Evolutionary conservation across 2,888 invertebrate species (phyloP), one percentile per base, ranked within the genome.

Genomic region (Sceliomorpha sp.): DNA sequence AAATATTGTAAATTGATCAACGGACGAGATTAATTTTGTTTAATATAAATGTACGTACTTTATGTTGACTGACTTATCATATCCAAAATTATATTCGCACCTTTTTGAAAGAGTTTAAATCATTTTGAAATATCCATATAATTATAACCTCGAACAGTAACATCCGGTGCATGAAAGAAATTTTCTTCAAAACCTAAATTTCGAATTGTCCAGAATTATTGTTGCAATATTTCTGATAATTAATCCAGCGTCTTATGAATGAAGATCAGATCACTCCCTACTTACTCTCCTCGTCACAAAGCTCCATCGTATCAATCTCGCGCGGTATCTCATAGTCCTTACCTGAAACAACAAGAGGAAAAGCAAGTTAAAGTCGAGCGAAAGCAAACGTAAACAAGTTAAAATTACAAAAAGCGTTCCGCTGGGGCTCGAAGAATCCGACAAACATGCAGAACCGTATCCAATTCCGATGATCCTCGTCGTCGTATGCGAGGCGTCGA

Each of bases 321-420:
- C 17, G 1, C 47, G 15, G 27, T 55, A 15, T 10, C 15, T 34
- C 7, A 14, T 44, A 37, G 69, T 73, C 64, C 87, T 87, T 86
- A 87, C 87, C 86, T 87, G 84, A 48, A 87, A 87, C 85, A 84
- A 50, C 75, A 76, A 64, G 74, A 76, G 63, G 70, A 68, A 51
- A 31, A 47, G 10, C 4, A 34, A 51, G 62, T 70, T 70, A 70
- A 66, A 42, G 13, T 44, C 47, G 51, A 60, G 64, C 59, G 60
- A 59, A 56, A 66, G 64, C 58, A 48, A 53, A 31, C 47, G 13
- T 15, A 14, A 29, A 20, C 44, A 50, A 36, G 58, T 58, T 59
- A 60, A 66, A 63, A 71, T 71, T 66, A 56, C 40, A 62, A 67
- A 66, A 24, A 17, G 24, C 56, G 58, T 62, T 24, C 40, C 48